Evolutionary conservation across 2,888 invertebrate species (phyloP), one percentile per base, ranked within the genome.

Genomic region (Tolmerus cingulatus): DNA sequence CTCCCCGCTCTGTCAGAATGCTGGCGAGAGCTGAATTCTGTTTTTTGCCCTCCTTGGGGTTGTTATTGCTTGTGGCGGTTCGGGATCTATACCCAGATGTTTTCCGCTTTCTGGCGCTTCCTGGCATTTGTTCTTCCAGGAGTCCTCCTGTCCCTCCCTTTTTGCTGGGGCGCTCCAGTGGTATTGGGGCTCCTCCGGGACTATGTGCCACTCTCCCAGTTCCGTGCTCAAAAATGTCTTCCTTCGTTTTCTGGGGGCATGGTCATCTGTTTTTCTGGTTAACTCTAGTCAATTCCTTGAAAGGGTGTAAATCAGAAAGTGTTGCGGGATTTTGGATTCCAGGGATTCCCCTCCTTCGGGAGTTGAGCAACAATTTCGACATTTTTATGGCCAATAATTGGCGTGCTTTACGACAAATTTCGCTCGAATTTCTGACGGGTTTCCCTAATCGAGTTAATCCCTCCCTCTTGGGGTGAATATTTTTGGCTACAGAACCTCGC

Each of bases 271-370:
- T 88, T 78, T 86, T 85, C 74, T 43, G 88, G 85, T 57, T 88
- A 82, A 74, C 40, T 79, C 86, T 74, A 79, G 77, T 88, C 88
- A 88, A 88, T 87, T 82, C 86, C 74, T 84, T 88, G 82, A 87
- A 87, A 88, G 88, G 79, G 87, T 86, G 87, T 88, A 88, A 88
- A 86, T 88, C 86, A 88, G 88, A 87, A 86, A 77, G 43, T 82
- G 82, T 87, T 82, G 66, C 74, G 76, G 66, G 76, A 46, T 37
- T 85, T 85, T 74, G 43, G 51, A 37, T 34, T 74, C 43, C 34
- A 46, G 37, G 23, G 27, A 27, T 40, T 46, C 23, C 85, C 74
- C 43, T 85, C 57, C 37, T 81, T 23, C 79, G 82, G 82, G 82
- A 84, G 9, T 66, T 19, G 85, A 85, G 55, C 78, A 55, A 77